Base-by-base conservation (phyloP, 2,888 invertebrate species). In the Globia sparganii region DNA sequence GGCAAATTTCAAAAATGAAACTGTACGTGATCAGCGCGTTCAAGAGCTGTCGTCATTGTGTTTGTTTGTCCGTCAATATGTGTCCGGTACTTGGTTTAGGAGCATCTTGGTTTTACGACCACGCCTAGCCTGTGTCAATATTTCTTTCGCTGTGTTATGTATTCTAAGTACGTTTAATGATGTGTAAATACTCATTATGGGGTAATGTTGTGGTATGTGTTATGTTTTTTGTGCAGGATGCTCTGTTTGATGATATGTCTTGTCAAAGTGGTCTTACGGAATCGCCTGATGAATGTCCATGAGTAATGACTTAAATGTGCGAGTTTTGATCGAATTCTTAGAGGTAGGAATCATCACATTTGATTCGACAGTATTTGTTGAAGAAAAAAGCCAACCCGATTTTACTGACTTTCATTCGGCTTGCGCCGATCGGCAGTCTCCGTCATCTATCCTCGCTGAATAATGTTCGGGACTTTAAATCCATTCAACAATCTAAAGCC, bases 91-190 rank as follows among this genome's bases (percentile, higher is more conserved):
- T 85, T 79, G 83, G 62, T 70, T 84, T 59, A 66, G 56, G 66
- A 65, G 64, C 11, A 80, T 75, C 72, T 87, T 77, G 78, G 84
- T 77, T 80, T 86, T 68, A 65, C 69, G 4, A 76, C 71, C 78
- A 46, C 77, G 34, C 75, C 75, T 68, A 3, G 62, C 28, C 56
- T 37, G 25, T 15, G 31, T 21, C 77, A 72, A 82, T 25, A 31
- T 80, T 80, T 78, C 77, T n/a, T 69, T 13, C 8, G 53, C 56
- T 11, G 37, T 59, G 28, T 83, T 84, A 86, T 68, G 80, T 81
- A 81, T 83, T 62, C 25, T 64, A 40, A 37, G 37, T 61, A 61
- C 37, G 40, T 69, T 72, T 83, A 71, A 77, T 85, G 37, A 72
- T 66, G 43, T 72, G 73, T 56, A 78, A 85, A 82, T 75, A 85